These are phyloP conservation scores for Florisuga fusca DNA, from an alignment of 2,797 vertebrate species.

Conservation along the genomic window DNA sequence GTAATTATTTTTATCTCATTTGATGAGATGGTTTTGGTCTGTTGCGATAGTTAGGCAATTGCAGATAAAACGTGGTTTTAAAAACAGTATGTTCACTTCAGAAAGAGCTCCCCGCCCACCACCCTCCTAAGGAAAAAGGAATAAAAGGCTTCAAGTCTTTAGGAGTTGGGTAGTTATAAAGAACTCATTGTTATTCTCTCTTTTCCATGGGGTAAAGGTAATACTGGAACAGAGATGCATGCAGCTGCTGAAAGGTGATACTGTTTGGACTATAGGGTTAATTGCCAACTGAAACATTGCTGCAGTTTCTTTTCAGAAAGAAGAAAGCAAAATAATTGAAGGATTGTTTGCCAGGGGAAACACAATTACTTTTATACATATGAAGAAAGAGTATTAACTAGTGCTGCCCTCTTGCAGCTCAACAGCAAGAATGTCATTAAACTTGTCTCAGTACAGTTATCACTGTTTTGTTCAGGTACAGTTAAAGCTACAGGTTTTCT, in stretches of 20 bases:
- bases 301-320: not conserved
- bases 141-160: not conserved
- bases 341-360: not conserved
- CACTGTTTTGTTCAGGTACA: not conserved
- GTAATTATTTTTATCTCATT: not conserved
- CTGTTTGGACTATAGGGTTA: not conserved
- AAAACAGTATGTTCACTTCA: not conserved
- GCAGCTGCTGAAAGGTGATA: not conserved
- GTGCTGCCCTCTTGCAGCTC: slow-evolving; percentile 12
- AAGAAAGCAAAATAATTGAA: not conserved
- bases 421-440: not conserved
- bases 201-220: not conserved
- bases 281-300: not conserved
- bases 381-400: not conserved
- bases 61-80: not conserved
- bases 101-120: not conserved
- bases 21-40: not conserved
- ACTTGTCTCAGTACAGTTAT: not conserved
- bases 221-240: not conserved
- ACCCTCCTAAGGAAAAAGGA: not conserved
- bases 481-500: not conserved
- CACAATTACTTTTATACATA: not conserved
- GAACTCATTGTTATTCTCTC: not conserved
- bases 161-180: not conserved
- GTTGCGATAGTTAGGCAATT: not conserved